Base-by-base conservation (phyloP, 2,888 invertebrate genomes). In the Dermolepida albohirtum region DNA sequence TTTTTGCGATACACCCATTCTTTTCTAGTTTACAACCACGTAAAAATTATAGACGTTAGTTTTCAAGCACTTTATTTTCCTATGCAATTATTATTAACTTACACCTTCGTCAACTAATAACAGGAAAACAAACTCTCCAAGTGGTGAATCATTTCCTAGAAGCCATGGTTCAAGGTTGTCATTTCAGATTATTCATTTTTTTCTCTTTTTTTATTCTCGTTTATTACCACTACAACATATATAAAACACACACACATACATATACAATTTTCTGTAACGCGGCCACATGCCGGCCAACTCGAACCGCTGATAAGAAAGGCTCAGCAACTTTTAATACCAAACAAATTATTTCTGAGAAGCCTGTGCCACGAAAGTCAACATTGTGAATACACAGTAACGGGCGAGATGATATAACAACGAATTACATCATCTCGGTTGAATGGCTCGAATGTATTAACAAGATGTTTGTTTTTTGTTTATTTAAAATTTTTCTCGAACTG, bases 311-410 rank as follows among this genome's bases (percentile, higher is more conserved):
- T 22, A 29, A 11, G 50, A 50, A 50, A 22, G n/a, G 27, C 50
- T 27, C n/a, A 43, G 12, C 27, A 50, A 50, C 50, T 50, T 27
- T 29, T 50, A 29, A 22, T n/a, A n/a, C 29, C n/a, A 50, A 47
- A 50, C 27, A 50, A 50, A 50, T 27, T 50, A 11, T 50, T 50
- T 50, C 50, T 22, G 17, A 6, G 50, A 50, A 50, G 22, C 12
- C 22, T 22, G 10, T 50, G 27, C 17, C 50, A 22, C 29, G 5
- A 50, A 50, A n/a, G 27, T 50, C 29, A 50, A 22, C 22, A 22
- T 22, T 22, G 22, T 50, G 27, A 50, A 50, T 50, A 50, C 27
- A 50, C 22, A 50, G 50, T 22, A 17, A 11, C n/a, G 29, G 50
- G 5, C 12, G 43, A 10, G 43, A 43, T 43, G 43, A 43, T 43